Evolutionary conservation across 2,113 vertebrate species (phyloP).

Genomic region (Indri indri): DNA sequence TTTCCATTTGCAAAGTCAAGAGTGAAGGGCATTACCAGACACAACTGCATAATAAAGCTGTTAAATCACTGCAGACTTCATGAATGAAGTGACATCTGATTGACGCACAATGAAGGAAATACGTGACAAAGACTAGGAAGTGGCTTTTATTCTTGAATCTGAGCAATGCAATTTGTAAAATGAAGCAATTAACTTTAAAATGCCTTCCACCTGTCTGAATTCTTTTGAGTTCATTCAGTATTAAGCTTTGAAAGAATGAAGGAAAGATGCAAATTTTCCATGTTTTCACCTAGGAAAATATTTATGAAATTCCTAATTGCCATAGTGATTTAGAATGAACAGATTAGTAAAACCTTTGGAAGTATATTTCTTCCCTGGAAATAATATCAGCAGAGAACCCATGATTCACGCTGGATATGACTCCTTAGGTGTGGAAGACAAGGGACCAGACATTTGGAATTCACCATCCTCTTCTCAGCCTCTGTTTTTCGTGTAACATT

Average conservation of each 20-base stretch:
- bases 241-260: constrained; percentile 58
- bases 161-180: constrained; percentile 44
- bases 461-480: neutral
- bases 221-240: constrained; percentile 28
- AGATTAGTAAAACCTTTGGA: neutral
- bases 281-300: constrained; percentile 56
- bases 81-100: constrained; percentile 50
- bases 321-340: neutral
- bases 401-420: neutral
- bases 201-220: constrained; percentile 43
- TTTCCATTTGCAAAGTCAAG: constrained; percentile 51
- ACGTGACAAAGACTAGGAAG: constrained; percentile 49
- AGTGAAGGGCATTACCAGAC: constrained; percentile 49
- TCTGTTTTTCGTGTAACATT: neutral
- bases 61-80: neutral
- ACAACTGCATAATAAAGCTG: neutral
- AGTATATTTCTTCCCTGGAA: constrained; percentile 24
- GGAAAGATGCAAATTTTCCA: constrained; percentile 51
- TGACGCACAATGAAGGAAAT: neutral
- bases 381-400: neutral
- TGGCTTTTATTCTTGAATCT: constrained; percentile 49
- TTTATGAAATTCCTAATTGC: neutral
- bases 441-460: neutral
- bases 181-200: constrained; percentile 55
- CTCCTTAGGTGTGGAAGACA: neutral